Percentiles rank a stretch among this genome's conserved stretches.
These are phyloP conservation scores for Dastarcus helophoroides DNA, from an alignment of 2,888 invertebrate genomes.

Conservation along the genomic window DNA sequence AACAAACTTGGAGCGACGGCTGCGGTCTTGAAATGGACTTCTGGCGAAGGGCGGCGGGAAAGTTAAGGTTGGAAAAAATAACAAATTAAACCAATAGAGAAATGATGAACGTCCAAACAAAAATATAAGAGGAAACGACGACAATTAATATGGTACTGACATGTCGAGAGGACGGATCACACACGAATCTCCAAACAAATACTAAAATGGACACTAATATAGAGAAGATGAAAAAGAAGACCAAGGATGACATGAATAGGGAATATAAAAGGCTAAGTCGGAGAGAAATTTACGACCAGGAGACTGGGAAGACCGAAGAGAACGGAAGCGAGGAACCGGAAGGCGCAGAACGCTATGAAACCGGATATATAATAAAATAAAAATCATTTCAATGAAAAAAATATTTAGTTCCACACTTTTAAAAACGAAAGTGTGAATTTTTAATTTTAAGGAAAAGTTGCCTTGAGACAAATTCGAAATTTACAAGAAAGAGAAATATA, in stretches of 20 bases:
- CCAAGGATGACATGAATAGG: background rate
- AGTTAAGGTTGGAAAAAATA: too few relatives aligned
- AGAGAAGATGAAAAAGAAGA: background rate
- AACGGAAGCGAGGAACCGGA: constrained; percentile 1
- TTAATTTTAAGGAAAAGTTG: too few relatives aligned
- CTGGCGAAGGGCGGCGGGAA: too few relatives aligned
- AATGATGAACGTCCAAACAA: constrained; percentile 1
- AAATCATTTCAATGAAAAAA: too few relatives aligned
- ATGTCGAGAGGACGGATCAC: background rate
- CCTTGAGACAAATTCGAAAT: too few relatives aligned
- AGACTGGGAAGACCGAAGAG: constrained; percentile 1
- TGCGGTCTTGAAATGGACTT: too few relatives aligned
- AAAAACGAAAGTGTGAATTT: too few relatives aligned
- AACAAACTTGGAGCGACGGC: too few relatives aligned
- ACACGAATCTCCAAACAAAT: too few relatives aligned
- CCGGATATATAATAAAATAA: too few relatives aligned
- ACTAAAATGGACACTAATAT: background rate
- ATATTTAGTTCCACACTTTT: too few relatives aligned
- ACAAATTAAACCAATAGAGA: background rate
- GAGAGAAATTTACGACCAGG: background rate
- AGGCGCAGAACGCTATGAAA: constrained; percentile 1
- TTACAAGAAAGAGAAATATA: too few relatives aligned
- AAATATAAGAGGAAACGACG: background rate
- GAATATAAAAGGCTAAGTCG: constrained; percentile 1
- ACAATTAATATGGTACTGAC: background rate